Evolutionary conservation across 2,113 vertebrate genomes (phyloP).

Genomic region (Nannobrachium achirus): DNA sequence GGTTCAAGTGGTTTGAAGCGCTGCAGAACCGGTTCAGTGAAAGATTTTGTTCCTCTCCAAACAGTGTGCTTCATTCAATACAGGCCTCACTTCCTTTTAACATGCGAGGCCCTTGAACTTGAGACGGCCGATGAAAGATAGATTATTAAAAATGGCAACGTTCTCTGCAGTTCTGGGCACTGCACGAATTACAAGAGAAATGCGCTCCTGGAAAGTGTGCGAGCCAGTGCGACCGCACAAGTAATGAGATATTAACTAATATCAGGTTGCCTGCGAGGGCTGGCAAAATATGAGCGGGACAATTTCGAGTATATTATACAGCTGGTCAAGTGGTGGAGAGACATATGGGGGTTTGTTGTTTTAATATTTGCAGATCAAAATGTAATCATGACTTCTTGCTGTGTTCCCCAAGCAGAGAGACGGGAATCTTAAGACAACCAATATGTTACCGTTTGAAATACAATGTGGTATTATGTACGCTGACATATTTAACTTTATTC

Average conservation of each 20-base stretch:
- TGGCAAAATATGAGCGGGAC: conserved; percentile 20
- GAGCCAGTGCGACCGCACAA: conserved; percentile 23
- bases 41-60: conserved; percentile 58
- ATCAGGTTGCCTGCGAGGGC: conserved; percentile 3
- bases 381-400: neutral
- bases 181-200: conserved; percentile 23
- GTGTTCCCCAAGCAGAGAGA: too few species aligned
- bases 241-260: conserved; percentile 38
- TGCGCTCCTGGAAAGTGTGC: conserved; percentile 18
- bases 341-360: neutral
- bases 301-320: neutral
- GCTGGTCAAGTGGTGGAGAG: neutral
- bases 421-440: too few species aligned
- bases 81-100: conserved; percentile 41
- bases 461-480: too few species aligned
- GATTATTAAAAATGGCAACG: conserved; percentile 49
- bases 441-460: too few species aligned
- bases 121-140: conserved; percentile 54
- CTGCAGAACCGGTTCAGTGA: conserved; percentile 23
- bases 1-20: neutral
- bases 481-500: too few species aligned
- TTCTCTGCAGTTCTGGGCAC: conserved; percentile 30
- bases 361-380: conserved; percentile 14
- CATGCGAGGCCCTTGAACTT: conserved; percentile 33
- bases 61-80: conserved; percentile 47